Conservation (phyloP, 2,888 invertebrate genomes). For the Hecatera dysodea region DNA sequence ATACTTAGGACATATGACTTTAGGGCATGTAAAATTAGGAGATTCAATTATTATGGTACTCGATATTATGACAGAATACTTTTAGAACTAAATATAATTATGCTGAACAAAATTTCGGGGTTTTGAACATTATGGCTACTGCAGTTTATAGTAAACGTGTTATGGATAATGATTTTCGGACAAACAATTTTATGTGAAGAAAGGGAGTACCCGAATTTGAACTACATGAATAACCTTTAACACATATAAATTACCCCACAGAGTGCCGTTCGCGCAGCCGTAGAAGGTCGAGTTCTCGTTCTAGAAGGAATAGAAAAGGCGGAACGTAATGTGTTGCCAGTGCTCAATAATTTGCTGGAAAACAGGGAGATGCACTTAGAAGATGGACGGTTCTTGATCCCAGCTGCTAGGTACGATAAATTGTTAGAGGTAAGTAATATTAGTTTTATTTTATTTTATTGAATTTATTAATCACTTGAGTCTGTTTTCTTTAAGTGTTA, state of each 20-base stretch:
- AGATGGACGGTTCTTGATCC: slow-evolving; percentile 98
- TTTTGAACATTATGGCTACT: too few species aligned
- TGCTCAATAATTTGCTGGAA: slow-evolving; percentile 98
- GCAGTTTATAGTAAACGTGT: too few species aligned
- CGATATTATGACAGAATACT: too few species aligned
- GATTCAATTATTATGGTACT: too few species aligned
- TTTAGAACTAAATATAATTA: too few species aligned
- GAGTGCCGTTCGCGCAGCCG: slow-evolving; percentile 98
- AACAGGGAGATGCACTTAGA: slow-evolving; percentile 99
- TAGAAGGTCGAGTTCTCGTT: slow-evolving; percentile 96
- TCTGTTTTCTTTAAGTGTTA: too few species aligned
- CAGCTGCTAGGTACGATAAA: slow-evolving; percentile 97
- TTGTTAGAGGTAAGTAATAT: slow-evolving; percentile 92
- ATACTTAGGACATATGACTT: too few species aligned
- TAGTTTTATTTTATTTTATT: background rate
- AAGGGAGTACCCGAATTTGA: background rate
- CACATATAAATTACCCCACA: slow-evolving; percentile 74
- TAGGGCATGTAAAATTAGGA: too few species aligned
- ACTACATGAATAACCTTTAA: background rate
- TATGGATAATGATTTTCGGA: too few species aligned
- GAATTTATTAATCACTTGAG: background rate
- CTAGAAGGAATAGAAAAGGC: slow-evolving; percentile 99
- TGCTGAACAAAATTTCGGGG: too few species aligned
- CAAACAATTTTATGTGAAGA: too few species aligned
- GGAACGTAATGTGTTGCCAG: slow-evolving; percentile 98